Percentiles rank a stretch among this genome's conserved stretches.
These are phyloP conservation scores for Coreius guichenoti DNA, from an alignment of 2,797 vertebrate genomes.

Conservation along the genomic window DNA sequence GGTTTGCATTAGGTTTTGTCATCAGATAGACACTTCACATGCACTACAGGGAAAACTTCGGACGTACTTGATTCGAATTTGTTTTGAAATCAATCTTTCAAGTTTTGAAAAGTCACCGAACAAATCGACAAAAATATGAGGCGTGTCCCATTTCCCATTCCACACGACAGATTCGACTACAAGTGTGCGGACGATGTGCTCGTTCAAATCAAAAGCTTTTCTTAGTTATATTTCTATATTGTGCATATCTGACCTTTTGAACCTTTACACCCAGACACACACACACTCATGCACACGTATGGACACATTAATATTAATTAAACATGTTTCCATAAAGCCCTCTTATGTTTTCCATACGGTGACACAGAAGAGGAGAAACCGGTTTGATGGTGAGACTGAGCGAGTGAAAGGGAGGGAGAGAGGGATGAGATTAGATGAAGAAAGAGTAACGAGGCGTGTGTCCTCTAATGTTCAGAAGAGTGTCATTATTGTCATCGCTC, in stretches of 20 bases:
- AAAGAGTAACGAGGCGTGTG: not conserved
- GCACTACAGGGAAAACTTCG: not conserved
- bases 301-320: not conserved
- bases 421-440: not conserved
- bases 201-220: not conserved
- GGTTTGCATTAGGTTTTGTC: not conserved
- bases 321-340: not conserved
- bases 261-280: not conserved
- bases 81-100: too few relatives aligned
- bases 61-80: not conserved
- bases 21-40: not conserved
- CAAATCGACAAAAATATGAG: not conserved
- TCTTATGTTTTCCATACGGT: not conserved
- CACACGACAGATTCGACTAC: not conserved
- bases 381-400: not conserved
- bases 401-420: not conserved
- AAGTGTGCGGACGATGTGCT: not conserved
- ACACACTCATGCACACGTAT: not conserved
- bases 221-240: not conserved
- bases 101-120: not conserved
- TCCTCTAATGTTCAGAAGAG: not conserved
- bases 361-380: not conserved
- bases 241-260: not conserved
- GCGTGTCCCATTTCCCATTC: not conserved
- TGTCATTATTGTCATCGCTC: not conserved